Conservation (phyloP, 2,113 vertebrate species). For the Mystacornis crossleyi region DNA sequence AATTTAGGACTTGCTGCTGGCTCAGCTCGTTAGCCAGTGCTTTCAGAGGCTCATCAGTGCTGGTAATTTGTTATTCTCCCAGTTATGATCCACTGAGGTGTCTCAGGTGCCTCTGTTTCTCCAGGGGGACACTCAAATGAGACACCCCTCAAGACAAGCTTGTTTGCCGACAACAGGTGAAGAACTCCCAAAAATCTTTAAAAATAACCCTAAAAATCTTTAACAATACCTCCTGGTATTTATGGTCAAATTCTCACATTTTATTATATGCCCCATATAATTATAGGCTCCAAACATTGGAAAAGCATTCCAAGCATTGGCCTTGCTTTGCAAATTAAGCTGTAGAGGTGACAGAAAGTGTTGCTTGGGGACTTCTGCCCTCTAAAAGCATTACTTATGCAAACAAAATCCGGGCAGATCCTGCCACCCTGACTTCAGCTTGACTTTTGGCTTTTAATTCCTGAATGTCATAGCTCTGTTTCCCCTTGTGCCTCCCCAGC, state of each 20-base stretch:
- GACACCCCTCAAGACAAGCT: rapidly evolving
- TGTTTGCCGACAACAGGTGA: background rate
- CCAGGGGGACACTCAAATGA: background rate
- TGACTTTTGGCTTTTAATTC: background rate
- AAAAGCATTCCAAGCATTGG: background rate
- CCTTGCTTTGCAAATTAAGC: background rate
- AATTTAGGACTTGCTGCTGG: background rate
- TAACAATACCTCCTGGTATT: background rate
- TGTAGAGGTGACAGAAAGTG: background rate
- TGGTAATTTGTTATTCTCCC: background rate
- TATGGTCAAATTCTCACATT: background rate
- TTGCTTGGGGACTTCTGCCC: background rate
- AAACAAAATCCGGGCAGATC: background rate
- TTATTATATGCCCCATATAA: background rate
- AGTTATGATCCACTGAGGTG: background rate
- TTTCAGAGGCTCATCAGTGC: background rate
- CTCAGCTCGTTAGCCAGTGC: background rate
- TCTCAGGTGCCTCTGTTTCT: background rate
- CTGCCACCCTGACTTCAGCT: background rate
- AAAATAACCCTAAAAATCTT: background rate
- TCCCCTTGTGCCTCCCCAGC: background rate
- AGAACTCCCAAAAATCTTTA: background rate
- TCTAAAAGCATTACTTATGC: background rate
- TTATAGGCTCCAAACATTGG: background rate
- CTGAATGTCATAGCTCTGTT: background rate